phyloP scores from a whole-genome alignment of 1,140 invertebrate genomes.

The Drosophila murphyi region DNA sequence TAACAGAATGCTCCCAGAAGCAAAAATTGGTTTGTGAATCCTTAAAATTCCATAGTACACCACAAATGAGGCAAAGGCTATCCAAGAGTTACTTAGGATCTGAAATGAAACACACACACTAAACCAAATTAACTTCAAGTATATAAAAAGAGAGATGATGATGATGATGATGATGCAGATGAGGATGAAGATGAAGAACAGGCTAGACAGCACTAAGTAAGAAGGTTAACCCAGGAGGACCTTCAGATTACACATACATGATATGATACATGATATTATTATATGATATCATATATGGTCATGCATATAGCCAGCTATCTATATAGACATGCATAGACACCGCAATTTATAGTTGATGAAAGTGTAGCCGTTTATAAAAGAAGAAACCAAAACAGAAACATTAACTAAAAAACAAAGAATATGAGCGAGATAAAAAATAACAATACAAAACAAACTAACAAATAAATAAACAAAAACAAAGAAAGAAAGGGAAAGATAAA shows the following conservation, averaged over 20 bases:
- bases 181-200: not conserved
- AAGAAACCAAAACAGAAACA: constrained; percentile 21
- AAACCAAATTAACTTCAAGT: not conserved
- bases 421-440: constrained; percentile 31
- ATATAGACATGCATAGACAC: constrained; percentile 59
- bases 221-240: constrained; percentile 18
- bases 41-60: constrained; percentile 20
- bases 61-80: constrained; percentile 9
- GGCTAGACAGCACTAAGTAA: constrained; percentile 20
- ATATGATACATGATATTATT: constrained; percentile 3
- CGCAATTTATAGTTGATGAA: constrained; percentile 27
- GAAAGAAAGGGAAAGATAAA: constrained; percentile 28
- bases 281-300: constrained; percentile 23
- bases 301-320: constrained; percentile 65
- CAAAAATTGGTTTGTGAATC: constrained; percentile 16
- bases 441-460: constrained; percentile 40
- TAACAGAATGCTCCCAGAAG: constrained; percentile 1
- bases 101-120: not conserved
- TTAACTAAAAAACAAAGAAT: constrained; percentile 25
- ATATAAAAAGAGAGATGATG: not conserved
- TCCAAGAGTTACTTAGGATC: not conserved
- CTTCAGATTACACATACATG: constrained; percentile 9
- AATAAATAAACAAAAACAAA: constrained; percentile 12
- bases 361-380: constrained; percentile 87
- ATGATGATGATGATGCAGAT: not conserved